Conservation (phyloP, 2,113 vertebrate species). For the Ascaphus truei region DNA sequence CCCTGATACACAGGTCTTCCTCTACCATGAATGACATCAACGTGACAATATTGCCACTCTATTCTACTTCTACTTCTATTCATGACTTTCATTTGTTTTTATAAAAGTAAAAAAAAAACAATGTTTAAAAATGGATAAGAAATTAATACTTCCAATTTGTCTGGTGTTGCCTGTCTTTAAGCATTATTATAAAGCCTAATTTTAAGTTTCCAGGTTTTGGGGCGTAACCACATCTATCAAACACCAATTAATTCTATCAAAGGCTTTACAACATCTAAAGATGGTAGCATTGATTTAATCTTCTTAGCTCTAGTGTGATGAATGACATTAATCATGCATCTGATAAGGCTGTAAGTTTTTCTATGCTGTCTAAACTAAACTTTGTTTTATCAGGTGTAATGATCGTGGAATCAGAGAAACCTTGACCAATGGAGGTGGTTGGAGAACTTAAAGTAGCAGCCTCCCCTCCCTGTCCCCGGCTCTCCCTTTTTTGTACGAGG, state of each 20-base stretch:
- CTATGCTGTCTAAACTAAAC: constrained; percentile 22
- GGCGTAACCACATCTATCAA: not conserved
- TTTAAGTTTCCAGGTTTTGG: not conserved
- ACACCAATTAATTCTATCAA: constrained; percentile 12
- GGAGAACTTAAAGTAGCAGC: too few relatives aligned
- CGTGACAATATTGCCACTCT: too few relatives aligned
- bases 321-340: constrained; percentile 36
- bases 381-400: constrained; percentile 21
- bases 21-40: too few relatives aligned
- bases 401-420: constrained; percentile 2
- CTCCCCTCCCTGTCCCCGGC: too few relatives aligned
- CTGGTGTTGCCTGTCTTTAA: too few relatives aligned
- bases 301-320: constrained; percentile 26
- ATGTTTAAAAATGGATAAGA: too few relatives aligned
- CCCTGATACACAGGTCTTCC: too few relatives aligned
- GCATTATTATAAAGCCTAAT: not conserved
- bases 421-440: not conserved
- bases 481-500: too few relatives aligned
- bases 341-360: constrained; percentile 27
- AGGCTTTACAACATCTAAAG: constrained; percentile 22
- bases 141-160: too few relatives aligned
- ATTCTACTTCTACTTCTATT: too few relatives aligned
- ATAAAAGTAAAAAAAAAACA: too few relatives aligned
- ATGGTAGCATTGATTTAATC: constrained; percentile 28
- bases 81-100: too few relatives aligned